These are phyloP conservation scores for Apis cerana DNA, from an alignment of 1,140 invertebrate genomes.

Conservation along the genomic window DNA sequence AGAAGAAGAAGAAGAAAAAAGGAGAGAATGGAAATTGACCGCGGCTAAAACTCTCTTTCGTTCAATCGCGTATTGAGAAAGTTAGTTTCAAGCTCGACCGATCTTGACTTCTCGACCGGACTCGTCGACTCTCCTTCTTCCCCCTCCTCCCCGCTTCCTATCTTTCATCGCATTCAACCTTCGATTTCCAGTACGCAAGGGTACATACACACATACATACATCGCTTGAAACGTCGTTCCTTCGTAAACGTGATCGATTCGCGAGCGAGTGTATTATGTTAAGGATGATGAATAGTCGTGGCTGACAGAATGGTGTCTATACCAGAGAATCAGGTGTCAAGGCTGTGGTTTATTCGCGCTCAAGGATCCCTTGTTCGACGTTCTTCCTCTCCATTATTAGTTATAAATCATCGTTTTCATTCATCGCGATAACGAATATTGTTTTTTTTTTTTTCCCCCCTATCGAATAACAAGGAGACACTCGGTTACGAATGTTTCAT, in stretches of 20 bases:
- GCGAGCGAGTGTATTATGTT: conserved; percentile 8
- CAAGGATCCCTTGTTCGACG: not conserved
- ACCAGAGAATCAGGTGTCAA: conserved; percentile 57
- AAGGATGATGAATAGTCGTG: conserved; percentile 49
- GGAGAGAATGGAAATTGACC: not conserved
- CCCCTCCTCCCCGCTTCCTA: not conserved
- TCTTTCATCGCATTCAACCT: not conserved
- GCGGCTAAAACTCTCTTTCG: not conserved
- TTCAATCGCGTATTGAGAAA: not conserved
- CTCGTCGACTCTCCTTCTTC: no score
- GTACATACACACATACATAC: not conserved
- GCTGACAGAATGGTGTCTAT: conserved; percentile 41
- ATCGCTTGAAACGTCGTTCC: not conserved
- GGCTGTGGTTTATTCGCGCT: conserved; percentile 51
- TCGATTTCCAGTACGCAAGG: not conserved
- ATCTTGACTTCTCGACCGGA: not conserved
- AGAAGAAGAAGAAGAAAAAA: not conserved
- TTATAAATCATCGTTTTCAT: not conserved
- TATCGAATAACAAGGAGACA: no score
- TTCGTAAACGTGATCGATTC: conserved; percentile 24
- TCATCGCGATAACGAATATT: not conserved
- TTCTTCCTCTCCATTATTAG: conserved; percentile 9
- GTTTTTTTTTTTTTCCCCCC: no score
- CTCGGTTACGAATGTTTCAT: no score
- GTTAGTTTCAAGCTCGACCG: not conserved